Evolutionary conservation across 92 coral and sea anemone genomes (phyloP).

Genomic region (Umimayanthus kanabou): DNA sequence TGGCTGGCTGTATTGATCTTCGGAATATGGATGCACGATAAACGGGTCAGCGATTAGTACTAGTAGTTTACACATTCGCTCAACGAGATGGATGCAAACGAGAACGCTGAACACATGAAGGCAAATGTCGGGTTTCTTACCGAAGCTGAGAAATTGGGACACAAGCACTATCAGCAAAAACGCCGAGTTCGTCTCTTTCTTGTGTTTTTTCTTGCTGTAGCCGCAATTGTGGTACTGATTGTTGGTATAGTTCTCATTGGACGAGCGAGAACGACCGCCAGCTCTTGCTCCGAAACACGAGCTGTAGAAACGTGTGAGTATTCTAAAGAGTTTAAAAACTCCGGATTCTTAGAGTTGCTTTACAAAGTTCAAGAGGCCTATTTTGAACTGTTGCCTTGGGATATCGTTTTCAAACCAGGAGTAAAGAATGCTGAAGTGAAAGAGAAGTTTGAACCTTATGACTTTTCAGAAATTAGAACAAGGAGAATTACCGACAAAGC

Average conservation of each 20-base stretch:
- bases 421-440: constrained; percentile 1
- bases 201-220: constrained; percentile 9
- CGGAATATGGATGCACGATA: neutral
- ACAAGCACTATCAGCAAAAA: constrained; percentile 11
- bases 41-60: constrained; percentile 26
- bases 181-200: constrained; percentile 10
- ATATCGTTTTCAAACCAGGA: constrained; percentile 15
- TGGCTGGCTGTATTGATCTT: constrained; percentile 37
- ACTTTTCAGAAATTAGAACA: constrained; percentile 31
- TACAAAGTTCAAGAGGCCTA: constrained; percentile 22
- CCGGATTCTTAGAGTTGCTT: constrained; percentile 26
- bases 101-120: constrained; percentile 22
- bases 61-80: neutral
- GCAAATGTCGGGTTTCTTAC: constrained; percentile 31
- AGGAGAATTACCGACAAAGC: constrained; percentile 23
- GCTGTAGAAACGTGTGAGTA: neutral
- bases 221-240: neutral
- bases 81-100: constrained; percentile 33
- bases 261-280: neutral
- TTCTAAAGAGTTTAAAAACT: constrained; percentile 20
- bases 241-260: constrained; percentile 33
- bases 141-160: constrained; percentile 34
- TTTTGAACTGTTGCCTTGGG: constrained; percentile 33
- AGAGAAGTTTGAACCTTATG: constrained; percentile 24
- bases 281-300: neutral